Evolutionary conservation across 2,888 invertebrate genomes (phyloP), one percentile per base, ranked within the genome.

Genomic region (Agrotis ipsilon): DNA sequence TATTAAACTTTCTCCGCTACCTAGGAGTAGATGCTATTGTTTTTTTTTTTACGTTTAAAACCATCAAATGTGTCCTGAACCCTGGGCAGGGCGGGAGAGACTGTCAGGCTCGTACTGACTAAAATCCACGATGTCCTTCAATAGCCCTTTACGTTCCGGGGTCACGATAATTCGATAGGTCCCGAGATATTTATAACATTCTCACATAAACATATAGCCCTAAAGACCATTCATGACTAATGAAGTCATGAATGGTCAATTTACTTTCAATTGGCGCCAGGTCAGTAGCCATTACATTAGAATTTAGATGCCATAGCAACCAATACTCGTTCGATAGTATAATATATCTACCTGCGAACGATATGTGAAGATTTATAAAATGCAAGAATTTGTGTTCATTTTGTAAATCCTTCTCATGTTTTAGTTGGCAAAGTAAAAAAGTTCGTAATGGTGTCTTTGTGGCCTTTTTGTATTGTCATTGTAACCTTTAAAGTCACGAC

Each of bases 241-340:
- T n/a, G n/a, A n/a, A n/a, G 16, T 39, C 14, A 21, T 52, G 27
- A 67, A 52, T 21, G 14, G 21, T 18, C 67, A 67, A 51, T 67
- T 51, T 27, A 27, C 14, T 27, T 3, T 3, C 43, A 51, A 68
- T 67, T 67, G 49, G 5, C 5, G 39, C 9, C 14, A 32, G 9
- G 19, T 49, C 19, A 5, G 39, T 27, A 27, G 6, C 16, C 16
- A 45, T 16, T 24, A 39, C 2, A 21, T 55, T 46, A 21, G n/a
- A n/a, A n/a, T n/a, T n/a, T n/a, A n/a, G 39, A 39, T 39, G 39
- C 71, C 54, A 71, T 61, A 21, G 48, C 48, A 55, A 71, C 60
- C 21, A 18, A 27, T 7, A 7, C 63, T 24, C 6, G 16, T 4
- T 2, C 6, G 2, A 43, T 13, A 57, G 32, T 70, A 19, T 58